Evolutionary conservation across 2,113 vertebrate genomes (phyloP).

Genomic region (Oreochromis spilurus): DNA sequence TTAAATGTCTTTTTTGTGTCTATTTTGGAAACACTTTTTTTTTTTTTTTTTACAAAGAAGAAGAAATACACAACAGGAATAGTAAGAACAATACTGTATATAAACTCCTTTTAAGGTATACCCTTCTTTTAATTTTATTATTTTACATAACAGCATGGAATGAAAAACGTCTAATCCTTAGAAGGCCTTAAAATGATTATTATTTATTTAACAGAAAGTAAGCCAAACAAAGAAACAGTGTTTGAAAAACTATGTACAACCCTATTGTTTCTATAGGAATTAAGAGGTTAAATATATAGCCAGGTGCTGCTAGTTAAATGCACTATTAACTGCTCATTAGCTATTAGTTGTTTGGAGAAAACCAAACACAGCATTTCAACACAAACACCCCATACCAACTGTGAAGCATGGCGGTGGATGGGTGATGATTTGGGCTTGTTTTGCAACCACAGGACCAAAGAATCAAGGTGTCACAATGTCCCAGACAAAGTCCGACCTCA

Average conservation of each 20-base stretch:
- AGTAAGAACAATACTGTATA: neutral
- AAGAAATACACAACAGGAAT: neutral
- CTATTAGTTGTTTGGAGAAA: neutral
- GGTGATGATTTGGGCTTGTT: neutral
- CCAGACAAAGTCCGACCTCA: neutral
- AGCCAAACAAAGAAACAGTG: neutral
- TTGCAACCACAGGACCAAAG: fast-evolving
- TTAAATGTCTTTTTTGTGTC: neutral
- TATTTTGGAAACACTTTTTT: neutral
- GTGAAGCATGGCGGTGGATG: neutral
- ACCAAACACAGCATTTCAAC: neutral
- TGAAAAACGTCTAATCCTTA: neutral
- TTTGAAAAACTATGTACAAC: neutral
- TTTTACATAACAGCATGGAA: neutral
- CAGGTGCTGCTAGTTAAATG: neutral
- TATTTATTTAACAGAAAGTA: neutral
- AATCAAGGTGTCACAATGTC: neutral
- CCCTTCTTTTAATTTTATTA: neutral
- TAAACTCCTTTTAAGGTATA: neutral
- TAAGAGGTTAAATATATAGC: neutral
- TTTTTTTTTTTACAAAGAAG: neutral
- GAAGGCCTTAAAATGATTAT: neutral
- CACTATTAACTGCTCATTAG: neutral
- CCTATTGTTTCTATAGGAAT: fast-evolving
- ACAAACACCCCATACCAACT: neutral